Base-by-base conservation (phyloP, 1,140 invertebrate genomes). In the Calephelis nemesis region DNA sequence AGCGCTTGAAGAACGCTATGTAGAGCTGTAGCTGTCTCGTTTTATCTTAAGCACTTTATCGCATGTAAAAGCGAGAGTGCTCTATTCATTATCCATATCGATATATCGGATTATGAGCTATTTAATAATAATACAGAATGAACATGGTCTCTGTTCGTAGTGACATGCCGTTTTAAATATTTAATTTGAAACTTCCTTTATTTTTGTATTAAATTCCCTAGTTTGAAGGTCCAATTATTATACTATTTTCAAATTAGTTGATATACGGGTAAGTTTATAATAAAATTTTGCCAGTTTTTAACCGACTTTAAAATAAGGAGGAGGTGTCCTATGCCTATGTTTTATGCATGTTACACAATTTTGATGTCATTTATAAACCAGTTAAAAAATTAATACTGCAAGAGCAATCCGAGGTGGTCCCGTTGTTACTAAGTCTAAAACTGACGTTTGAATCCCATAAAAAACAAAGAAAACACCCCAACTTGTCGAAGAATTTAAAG, bases 131-230 rank as follows among this genome's bases (percentile, higher is more conserved):
- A 85, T 85, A 82, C 79, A 83, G 77, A 87, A 77, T 78, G 82
- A 89, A 86, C 83, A 87, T 85, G 88, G 83, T 85, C 78, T 84
- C 79, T 81, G 77, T 82, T 87, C 76, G 76, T 80, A 83, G 81
- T 79, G 82, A 83, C 80, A 84, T 77, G 78, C 77, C 74, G 81
- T 81, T 90, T 89, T 90, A 89, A 90, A 90, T 91, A 91, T 90
- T 91, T 88, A 88, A 88, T 87, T 87, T 84, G 83, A 82, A 87
- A 85, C 89, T 85, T 90, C 82, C 81, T 84, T 82, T 85, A 87
- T 81, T 86, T 86, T 82, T 84, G 54, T 71, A 80, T 84, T 58
- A 58, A 66, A 66, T 58, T 66, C 60, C 54, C 54, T 58, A 58
- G 12, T 39, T 52, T 52, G 49, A 48, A 49, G n/a, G n/a, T 50